Base-by-base conservation (phyloP, 2,888 invertebrate genomes). In the Cantharis lateralis region DNA sequence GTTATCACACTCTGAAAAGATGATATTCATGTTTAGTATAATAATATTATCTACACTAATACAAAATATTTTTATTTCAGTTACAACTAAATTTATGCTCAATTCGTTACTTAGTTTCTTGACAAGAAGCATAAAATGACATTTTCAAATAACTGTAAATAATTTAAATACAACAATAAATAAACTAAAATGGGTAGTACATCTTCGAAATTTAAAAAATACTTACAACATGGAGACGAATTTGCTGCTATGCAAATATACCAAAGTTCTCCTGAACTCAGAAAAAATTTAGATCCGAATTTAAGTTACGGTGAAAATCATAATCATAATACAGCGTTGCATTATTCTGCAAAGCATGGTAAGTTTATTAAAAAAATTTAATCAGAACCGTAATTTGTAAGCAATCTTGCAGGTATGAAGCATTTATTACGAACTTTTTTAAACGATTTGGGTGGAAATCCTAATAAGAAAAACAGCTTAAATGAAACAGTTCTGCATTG, bases 181-280 rank as follows among this genome's bases (percentile, higher is more conserved):
- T 66, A 70, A n/a, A 71, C 26, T 18, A 86, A 79, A 78, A 93
- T 93, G 93, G 93, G 93, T 79, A 93, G 92, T 85, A 89, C 92
- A 68, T 92, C 92, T 61, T 92, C 92, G 32, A 93, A 93, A 86
- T 93, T 93, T 85, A 91, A 92, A 82, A 93, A 93, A 83, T 91
- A 93, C 85, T 89, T 93, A 71, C 92, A 92, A 85, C 91, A 92
- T 88, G 93, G 93, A 28, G 93, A 93, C 85, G 93, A 93, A 86
- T 92, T 92, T 84, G 92, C 93, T 71, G 93, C 93, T 15, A 90
- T 93, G 89, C 92, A 93, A 82, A 88, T 88, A 80, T 93, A 92
- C 84, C 91, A 92, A 84, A 91, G 90, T 85, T 90, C 90, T 69
- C 90, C 91, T 24, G 93, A 93, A 83, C 87, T 93, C 79, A 89